Evolutionary conservation across 1,140 invertebrate species (phyloP).

Genomic region (Meloidogyne chitwoodi): DNA sequence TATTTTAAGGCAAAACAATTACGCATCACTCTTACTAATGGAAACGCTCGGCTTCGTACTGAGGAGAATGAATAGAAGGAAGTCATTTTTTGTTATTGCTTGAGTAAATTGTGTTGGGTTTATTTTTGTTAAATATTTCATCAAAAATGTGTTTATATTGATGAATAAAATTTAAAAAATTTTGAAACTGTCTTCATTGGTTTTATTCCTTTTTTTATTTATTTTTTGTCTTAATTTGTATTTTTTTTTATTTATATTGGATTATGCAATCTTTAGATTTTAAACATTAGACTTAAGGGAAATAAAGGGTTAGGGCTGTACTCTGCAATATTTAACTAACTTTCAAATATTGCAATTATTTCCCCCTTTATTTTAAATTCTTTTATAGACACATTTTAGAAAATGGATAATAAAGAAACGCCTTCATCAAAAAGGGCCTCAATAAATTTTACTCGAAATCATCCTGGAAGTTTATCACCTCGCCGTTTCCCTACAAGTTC

Average conservation of each 20-base stretch:
- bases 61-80: slow-evolving; percentile 73
- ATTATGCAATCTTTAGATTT: no score
- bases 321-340: no score
- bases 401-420: neutral
- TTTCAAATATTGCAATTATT: no score
- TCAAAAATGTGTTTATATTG: no score
- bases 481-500: neutral
- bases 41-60: slow-evolving; percentile 85
- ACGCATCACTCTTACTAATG: slow-evolving; percentile 71
- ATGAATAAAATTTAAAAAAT: no score
- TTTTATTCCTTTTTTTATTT: no score
- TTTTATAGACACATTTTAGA: neutral
- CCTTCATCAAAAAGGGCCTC: neutral
- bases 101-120: neutral
- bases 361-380: no score
- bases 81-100: slow-evolving; percentile 27
- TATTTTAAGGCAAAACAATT: slow-evolving; percentile 79
- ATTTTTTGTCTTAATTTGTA: no score
- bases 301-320: no score
- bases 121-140: neutral
- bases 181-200: no score
- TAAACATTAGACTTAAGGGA: no score
- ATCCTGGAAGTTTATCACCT: neutral
- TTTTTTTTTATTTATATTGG: no score
- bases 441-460: neutral